Evolutionary conservation across 2,888 invertebrate species (phyloP).

Genomic region (Metopia argyrocephala): DNA sequence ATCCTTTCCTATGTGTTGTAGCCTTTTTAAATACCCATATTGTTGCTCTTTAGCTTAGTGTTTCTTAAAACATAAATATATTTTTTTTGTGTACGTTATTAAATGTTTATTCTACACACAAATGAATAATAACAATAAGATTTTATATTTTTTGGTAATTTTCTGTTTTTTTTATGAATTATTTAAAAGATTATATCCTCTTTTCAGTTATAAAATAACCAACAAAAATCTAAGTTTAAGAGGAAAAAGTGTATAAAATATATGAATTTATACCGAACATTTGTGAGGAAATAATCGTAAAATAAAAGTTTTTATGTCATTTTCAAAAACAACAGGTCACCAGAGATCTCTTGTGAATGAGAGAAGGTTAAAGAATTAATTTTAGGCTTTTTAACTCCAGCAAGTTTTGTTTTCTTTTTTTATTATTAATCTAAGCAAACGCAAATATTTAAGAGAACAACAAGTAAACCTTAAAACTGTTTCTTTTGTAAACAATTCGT

Average conservation of each 20-base stretch:
- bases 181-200: constrained; percentile 42
- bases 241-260: background rate
- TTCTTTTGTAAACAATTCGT: too few relatives aligned
- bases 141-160: constrained; percentile 45
- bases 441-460: too few relatives aligned
- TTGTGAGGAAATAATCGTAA: too few relatives aligned
- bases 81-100: constrained; percentile 12
- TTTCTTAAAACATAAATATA: background rate
- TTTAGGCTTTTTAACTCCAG: background rate
- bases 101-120: constrained; percentile 49
- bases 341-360: background rate
- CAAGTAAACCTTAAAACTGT: too few relatives aligned
- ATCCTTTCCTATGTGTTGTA: too few relatives aligned
- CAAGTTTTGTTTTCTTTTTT: constrained; percentile 6
- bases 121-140: constrained; percentile 63
- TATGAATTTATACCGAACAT: too few relatives aligned
- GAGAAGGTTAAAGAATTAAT: background rate
- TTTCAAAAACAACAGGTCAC: constrained; percentile 26
- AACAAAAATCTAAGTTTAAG: background rate
- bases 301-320: background rate
- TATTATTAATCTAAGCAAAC: too few relatives aligned
- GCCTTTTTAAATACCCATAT: background rate
- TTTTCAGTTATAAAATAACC: constrained; percentile 34
- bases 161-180: constrained; percentile 32
- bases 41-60: background rate